Percentiles rank a stretch among this genome's conserved stretches.
phyloP scores from a whole-genome alignment of 1,140 invertebrate genomes.

The Diachasma alloeum region DNA sequence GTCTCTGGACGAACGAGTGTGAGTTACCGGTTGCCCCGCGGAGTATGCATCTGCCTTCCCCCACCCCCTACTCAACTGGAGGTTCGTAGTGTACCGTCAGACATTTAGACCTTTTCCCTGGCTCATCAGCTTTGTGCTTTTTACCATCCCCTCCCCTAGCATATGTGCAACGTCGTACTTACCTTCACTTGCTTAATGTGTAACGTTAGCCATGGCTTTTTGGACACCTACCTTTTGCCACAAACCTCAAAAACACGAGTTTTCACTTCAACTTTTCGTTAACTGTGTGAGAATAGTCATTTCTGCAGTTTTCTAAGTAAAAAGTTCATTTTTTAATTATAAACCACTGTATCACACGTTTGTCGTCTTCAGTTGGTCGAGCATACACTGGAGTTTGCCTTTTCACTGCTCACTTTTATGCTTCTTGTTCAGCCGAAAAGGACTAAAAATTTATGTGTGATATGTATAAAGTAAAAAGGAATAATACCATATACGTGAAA shows the following conservation, averaged over 20 bases:
- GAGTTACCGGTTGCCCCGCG: slow-evolving; percentile 47
- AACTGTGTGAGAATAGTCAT: slow-evolving; percentile 40
- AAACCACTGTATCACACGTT: slow-evolving; percentile 39
- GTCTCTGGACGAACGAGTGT: slow-evolving; percentile 42
- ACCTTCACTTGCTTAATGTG: slow-evolving; percentile 1
- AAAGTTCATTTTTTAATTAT: slow-evolving; percentile 63
- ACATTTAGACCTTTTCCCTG: slow-evolving; percentile 61
- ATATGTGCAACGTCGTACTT: slow-evolving; percentile 4
- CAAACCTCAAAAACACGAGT: slow-evolving; percentile 62
- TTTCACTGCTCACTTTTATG: neutral
- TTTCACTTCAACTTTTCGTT: slow-evolving; percentile 64
- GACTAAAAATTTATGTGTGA: neutral
- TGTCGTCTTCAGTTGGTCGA: neutral
- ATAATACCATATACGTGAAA: neutral
- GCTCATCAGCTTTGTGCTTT: slow-evolving; percentile 64
- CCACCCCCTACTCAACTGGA: neutral
- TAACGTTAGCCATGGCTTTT: neutral
- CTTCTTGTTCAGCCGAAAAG: neutral
- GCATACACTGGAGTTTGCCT: neutral
- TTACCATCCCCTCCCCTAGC: neutral
- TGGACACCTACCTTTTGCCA: slow-evolving; percentile 47
- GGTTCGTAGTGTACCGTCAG: slow-evolving; percentile 22
- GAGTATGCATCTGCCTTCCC: slow-evolving; percentile 22
- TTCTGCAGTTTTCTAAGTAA: slow-evolving; percentile 42
- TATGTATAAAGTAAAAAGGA: neutral